A percentile compares a stretch with the other conserved stretches of the same genome.
These are phyloP conservation scores for Nothobranchius kuhntae DNA, from an alignment of 2,113 vertebrate genomes.

Conservation along the genomic window DNA sequence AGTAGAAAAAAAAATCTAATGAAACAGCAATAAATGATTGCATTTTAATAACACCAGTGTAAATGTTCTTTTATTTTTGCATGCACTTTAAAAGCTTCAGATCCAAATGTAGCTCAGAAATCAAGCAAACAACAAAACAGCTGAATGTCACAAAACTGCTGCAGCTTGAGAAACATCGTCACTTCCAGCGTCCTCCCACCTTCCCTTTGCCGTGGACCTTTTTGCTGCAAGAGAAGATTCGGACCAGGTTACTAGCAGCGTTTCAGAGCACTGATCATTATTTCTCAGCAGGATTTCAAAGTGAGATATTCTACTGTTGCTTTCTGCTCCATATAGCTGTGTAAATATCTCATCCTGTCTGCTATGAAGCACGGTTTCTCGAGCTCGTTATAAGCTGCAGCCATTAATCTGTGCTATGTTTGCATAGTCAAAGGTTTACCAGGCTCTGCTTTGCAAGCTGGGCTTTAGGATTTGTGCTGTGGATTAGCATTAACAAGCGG, in stretches of 20 bases:
- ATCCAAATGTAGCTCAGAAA: constrained; percentile 8
- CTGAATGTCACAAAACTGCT: background rate
- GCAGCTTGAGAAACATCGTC: constrained; percentile 20
- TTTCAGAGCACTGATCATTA: background rate
- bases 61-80: constrained; percentile 2
- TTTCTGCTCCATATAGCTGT: background rate
- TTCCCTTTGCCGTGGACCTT: constrained; percentile 75
- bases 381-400: background rate
- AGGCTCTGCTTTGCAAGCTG: background rate
- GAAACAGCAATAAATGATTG: background rate
- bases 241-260: background rate
- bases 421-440: constrained; percentile 21
- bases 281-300: background rate
- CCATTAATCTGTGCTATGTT: constrained; percentile 14
- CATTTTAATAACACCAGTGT: background rate
- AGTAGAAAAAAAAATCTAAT: background rate
- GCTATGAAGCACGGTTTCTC: constrained; percentile 3
- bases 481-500: background rate
- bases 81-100: constrained; percentile 30
- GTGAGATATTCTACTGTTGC: background rate
- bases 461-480: background rate
- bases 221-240: constrained; percentile 62
- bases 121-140: background rate
- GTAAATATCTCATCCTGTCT: constrained; percentile 13
- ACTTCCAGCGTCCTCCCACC: constrained; percentile 78